A percentile compares a stretch with the other conserved stretches of the same genome.
These are phyloP conservation scores for Pollenia labialis DNA, from an alignment of 2,888 invertebrate genomes.

Conservation along the genomic window DNA sequence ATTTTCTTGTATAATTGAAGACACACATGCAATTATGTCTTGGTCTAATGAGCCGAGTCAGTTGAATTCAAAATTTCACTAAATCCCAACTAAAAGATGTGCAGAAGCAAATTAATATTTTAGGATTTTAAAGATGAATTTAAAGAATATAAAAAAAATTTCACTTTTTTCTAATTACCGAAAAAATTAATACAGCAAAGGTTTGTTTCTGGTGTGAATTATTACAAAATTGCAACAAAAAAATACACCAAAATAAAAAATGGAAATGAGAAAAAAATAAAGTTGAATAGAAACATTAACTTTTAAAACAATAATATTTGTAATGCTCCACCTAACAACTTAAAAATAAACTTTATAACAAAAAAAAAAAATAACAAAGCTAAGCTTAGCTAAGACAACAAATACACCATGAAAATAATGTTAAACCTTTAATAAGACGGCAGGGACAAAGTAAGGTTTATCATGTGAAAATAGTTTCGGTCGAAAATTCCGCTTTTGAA, in stretches of 20 bases:
- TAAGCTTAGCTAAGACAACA: neutral
- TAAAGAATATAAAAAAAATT: conserved; percentile 52
- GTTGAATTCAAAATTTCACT: conserved; percentile 58
- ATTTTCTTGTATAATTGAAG: conserved; percentile 60
- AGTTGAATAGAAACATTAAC: conserved; percentile 34
- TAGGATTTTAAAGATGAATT: conserved; percentile 42
- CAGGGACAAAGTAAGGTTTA: neutral
- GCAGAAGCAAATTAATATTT: conserved; percentile 46
- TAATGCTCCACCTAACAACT: conserved; percentile 53
- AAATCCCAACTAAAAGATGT: conserved; percentile 47
- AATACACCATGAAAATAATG: conserved; percentile 1
- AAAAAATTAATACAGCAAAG: conserved; percentile 26
- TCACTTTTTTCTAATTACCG: conserved; percentile 63
- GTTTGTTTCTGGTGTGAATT: conserved; percentile 51
- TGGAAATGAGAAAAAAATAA: conserved; percentile 17
- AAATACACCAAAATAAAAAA: conserved; percentile 12
- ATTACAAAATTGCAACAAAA: conserved; percentile 55
- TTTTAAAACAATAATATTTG: conserved; percentile 41
- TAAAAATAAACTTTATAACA: neutral
- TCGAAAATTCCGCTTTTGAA: no score
- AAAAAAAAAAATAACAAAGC: no score
- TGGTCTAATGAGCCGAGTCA: conserved; percentile 67
- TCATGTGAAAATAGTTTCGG: neutral
- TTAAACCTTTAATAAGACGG: neutral
- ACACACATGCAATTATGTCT: conserved; percentile 66